These are phyloP conservation scores for Paratrypauchen microcephalus DNA, from an alignment of 2,797 vertebrate genomes.

Conservation along the genomic window DNA sequence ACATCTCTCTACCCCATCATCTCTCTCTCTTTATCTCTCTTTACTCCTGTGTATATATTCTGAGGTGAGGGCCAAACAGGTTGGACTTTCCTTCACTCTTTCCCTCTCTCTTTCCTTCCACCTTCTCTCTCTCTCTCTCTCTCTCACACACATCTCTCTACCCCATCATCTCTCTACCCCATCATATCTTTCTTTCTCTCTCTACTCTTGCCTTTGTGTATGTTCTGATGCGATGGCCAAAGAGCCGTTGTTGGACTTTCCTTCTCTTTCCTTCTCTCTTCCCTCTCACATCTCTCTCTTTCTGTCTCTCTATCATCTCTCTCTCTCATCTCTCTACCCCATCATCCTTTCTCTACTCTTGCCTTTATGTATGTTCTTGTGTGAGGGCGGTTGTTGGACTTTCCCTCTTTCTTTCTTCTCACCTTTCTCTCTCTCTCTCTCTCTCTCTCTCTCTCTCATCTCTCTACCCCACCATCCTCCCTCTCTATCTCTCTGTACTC, in stretches of 20 bases:
- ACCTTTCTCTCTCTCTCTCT: too few species aligned
- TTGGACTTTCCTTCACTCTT: neutral
- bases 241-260: slow-evolving; percentile 36
- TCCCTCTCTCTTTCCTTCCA: neutral
- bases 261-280: too few species aligned
- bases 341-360: neutral
- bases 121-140: slow-evolving; percentile 24
- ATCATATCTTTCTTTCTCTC: slow-evolving; percentile 21
- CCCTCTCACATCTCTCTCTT: too few species aligned
- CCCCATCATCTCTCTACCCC: too few species aligned
- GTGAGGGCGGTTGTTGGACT: too few species aligned
- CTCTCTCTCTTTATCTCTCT: slow-evolving; percentile 21
- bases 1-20: too few species aligned
- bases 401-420: too few species aligned
- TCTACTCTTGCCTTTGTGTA: slow-evolving; percentile 45
- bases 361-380: too few species aligned
- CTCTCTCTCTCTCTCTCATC: too few species aligned
- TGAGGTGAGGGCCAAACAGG: slow-evolving; percentile 15
- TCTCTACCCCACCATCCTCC: too few species aligned
- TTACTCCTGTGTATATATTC: slow-evolving; percentile 35
- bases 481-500: too few species aligned
- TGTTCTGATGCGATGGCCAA: slow-evolving; percentile 16
- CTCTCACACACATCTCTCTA: neutral
- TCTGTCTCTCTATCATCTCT: neutral
- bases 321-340: slow-evolving; percentile 27